Base-by-base conservation (phyloP, 1,140 invertebrate species). In the Formica exsecta region DNA sequence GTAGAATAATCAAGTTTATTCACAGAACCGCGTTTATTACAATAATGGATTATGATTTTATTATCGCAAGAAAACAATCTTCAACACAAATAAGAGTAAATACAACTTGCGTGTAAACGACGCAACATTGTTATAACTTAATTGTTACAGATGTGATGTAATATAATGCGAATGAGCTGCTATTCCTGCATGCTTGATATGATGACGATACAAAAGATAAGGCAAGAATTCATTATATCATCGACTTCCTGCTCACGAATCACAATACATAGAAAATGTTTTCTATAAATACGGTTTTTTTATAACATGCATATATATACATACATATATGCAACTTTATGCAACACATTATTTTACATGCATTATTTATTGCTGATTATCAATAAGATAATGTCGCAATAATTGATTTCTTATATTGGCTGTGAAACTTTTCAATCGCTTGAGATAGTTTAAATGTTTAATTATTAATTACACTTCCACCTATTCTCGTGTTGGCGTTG, bases 91-190 rank as follows among this genome's bases (percentile, higher is more conserved):
- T n/a, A 61, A 59, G 38, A 29, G 25, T 48, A 44, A 74, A 44
- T 73, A 3, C 48, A 61, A 83, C 36, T 62, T 74, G 38, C 29
- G 48, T 32, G 54, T 13, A 61, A 81, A 81, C 38, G 11, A 62
- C 54, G 38, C 13, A 62, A 48, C 11, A 25, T 16, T 25, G 57
- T 83, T 61, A 62, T 62, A 7, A 62, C 68, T 74, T 73, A 62
- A 83, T 73, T 83, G 68, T 83, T 61, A 74, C n/a, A 62, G 9
- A 61, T 83, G 54, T 83, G 79, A 83, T 41, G 68, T 61, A 83
- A 83, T 74, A n/a, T 38, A 22, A 62, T 74, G 25, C 41, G 36
- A 41, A 73, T 73, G 13, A 59, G 38, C n/a, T 7, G 32, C 7
- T 29, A 57, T 44, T 73, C 7, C 51, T 48, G 22, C n/a, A 29